phyloP scores from a whole-genome alignment of 2,113 vertebrate species.

The Clarias magur region DNA sequence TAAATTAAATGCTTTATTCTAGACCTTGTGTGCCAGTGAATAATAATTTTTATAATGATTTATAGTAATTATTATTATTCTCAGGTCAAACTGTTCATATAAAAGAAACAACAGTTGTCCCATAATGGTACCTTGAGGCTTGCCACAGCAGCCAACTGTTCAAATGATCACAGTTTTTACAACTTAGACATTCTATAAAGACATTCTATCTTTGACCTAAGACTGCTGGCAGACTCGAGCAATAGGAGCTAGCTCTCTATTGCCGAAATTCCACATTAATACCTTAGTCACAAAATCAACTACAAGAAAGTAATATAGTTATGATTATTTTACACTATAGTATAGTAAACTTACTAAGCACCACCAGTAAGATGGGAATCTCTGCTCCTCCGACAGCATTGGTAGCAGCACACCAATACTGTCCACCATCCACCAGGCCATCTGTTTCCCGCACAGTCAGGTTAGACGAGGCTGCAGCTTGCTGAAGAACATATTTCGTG shows the following conservation, averaged over 20 bases:
- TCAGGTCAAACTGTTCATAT: too few species aligned
- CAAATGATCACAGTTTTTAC: neutral
- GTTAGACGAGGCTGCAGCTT: slow-evolving; percentile 72
- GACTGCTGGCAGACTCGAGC: neutral
- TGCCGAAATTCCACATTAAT: neutral
- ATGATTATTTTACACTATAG: neutral
- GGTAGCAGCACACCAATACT: slow-evolving; percentile 78
- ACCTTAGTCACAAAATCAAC: neutral
- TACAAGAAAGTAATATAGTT: neutral
- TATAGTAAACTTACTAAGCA: slow-evolving; percentile 77
- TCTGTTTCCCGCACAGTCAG: slow-evolving; percentile 76
- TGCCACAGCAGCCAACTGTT: neutral
- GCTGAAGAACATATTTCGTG: slow-evolving; percentile 75
- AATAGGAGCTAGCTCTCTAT: neutral
- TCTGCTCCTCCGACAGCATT: slow-evolving; percentile 83
- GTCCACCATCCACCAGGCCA: slow-evolving; percentile 73
- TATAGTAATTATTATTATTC: too few species aligned
- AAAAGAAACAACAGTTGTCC: neutral
- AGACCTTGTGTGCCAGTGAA: too few species aligned
- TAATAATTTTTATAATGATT: too few species aligned
- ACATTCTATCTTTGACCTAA: neutral
- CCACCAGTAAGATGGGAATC: slow-evolving; percentile 73
- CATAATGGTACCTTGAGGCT: neutral
- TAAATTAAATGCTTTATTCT: too few species aligned
- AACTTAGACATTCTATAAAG: neutral